Base-by-base conservation (phyloP, 2,797 vertebrate species). In the Spea hammondii region DNA sequence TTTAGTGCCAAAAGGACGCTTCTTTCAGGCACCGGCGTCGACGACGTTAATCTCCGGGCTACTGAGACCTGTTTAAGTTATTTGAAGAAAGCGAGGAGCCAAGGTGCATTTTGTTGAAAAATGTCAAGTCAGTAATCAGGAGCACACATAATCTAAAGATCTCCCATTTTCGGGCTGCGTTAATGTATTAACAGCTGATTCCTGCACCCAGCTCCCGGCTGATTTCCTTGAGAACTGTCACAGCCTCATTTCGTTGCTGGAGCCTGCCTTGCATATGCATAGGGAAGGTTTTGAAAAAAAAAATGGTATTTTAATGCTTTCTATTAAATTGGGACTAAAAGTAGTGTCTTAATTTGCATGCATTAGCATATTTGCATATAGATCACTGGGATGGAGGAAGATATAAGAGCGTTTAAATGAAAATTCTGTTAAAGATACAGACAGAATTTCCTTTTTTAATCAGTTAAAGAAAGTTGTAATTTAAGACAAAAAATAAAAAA, bases 291-390 rank as follows among this genome's bases (percentile, higher is more conserved):
- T 89, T 83, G 32, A 48, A 0, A 3, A 82, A 89, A 92, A 93
- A 93, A 92, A 91, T 91, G 89, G 91, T 92, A 92, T 93, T 93
- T 93, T 93, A 93, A 93, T 93, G 92, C 92, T 93, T 93, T 93
- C 92, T 93, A 93, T 93, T 93, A 93, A 93, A 93, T 93, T 93
- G 92, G 92, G 92, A 93, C 92, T 93, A 93, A 93, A 93, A 93
- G 92, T 93, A 92, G 92, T 92, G 87, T 93, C 92, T 93, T 93
- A 92, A 93, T 93, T 93, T 93, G 92, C 92, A 93, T 93, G 77
- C 89, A 93, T 93, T 93, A 93, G 91, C 92, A 93, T 93, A 93
- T 93, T 93, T 93, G 92, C 92, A 93, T 93, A 93, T 92, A 93
- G 92, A 93, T 93, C 92, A 91, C 91, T 89, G 91, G 91, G 89